Conservation (phyloP, 2,113 vertebrate species). For the Esox niger region DNA sequence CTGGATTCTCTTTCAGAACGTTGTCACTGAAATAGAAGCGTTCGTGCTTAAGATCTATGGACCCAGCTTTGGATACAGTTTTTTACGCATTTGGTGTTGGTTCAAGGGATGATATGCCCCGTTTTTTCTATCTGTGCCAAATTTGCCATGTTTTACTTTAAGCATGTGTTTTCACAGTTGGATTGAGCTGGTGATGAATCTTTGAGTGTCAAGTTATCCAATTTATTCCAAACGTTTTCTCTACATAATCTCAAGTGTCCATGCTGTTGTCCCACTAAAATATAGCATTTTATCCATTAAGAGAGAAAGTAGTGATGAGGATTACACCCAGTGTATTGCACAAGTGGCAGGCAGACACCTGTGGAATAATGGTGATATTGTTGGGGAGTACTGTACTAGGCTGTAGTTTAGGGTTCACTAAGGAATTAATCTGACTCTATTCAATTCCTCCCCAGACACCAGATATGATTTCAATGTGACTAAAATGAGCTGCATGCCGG, state of each 20-base stretch:
- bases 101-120: not conserved
- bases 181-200: not conserved
- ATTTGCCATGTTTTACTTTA: not conserved
- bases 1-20: not conserved
- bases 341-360: not conserved
- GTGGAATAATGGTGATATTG: not conserved
- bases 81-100: not conserved
- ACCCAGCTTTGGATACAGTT: not conserved
- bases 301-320: not conserved
- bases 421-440: not conserved
- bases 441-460: slow-evolving; percentile 5
- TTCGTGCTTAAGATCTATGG: not conserved
- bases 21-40: not conserved
- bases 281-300: not conserved
- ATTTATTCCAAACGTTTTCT: not conserved
- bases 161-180: not conserved
- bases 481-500: not conserved
- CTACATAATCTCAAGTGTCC: not conserved
- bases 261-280: too few species aligned
- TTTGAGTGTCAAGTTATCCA: not conserved
- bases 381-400: not conserved
- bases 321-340: not conserved
- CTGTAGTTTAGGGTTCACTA: slow-evolving; percentile 6
- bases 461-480: slow-evolving; percentile 20
- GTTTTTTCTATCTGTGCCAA: too few species aligned